These are phyloP conservation scores for Notamacropus eugenii DNA, from an alignment of 2,797 vertebrate species.

Conservation along the genomic window DNA sequence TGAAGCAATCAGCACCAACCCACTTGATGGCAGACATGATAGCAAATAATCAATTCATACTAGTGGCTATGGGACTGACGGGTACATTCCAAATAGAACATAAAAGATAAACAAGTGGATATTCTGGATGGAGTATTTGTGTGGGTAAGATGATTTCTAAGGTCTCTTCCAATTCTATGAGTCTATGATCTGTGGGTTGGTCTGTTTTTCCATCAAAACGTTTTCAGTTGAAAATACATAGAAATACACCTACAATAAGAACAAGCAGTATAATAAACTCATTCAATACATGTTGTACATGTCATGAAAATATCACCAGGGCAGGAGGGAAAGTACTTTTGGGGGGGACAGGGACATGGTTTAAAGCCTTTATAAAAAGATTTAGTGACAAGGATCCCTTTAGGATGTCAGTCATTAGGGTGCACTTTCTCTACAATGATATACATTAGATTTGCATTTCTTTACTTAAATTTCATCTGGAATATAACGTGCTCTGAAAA, in stretches of 20 bases:
- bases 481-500: background rate
- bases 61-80: background rate
- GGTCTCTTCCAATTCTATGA: background rate
- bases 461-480: constrained; percentile 34
- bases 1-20: background rate
- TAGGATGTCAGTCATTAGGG: background rate
- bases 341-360: background rate
- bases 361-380: background rate
- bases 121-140: background rate
- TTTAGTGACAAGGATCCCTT: background rate
- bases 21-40: background rate
- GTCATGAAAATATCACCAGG: background rate
- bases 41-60: background rate
- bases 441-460: background rate
- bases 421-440: background rate
- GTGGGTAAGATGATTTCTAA: background rate
- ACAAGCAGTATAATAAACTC: background rate
- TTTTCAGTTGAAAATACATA: background rate
- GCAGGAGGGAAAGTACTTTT: background rate
- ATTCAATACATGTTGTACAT: no score
- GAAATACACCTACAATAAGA: background rate
- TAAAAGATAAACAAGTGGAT: background rate
- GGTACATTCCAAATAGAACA: background rate
- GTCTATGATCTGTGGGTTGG: background rate
- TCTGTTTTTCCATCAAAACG: background rate